phyloP scores from a whole-genome alignment of 2,888 invertebrate genomes.

The Danaus chrysippus region DNA sequence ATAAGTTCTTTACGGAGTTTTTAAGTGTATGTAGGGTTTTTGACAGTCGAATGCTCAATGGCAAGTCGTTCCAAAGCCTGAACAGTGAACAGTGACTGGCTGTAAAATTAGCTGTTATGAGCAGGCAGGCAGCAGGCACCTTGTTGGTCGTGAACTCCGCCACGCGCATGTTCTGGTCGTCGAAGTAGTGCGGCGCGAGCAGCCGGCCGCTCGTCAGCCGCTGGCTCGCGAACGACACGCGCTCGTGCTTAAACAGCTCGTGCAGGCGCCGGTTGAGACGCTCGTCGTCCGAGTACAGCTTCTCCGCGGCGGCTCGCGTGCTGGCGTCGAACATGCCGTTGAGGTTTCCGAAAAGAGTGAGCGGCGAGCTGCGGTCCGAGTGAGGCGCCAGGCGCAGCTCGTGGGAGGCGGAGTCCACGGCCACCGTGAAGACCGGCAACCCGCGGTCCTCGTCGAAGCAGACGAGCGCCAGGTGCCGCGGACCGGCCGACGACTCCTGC shows the following conservation, averaged over 20 bases:
- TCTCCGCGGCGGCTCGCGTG: constrained; percentile 56
- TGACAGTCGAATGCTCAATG: too few species aligned
- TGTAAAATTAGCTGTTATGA: too few species aligned
- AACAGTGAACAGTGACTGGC: too few species aligned
- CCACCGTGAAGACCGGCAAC: constrained; percentile 41
- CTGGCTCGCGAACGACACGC: constrained; percentile 54
- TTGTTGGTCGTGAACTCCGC: constrained; percentile 60
- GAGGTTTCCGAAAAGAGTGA: constrained; percentile 68
- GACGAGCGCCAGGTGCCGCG: constrained; percentile 55
- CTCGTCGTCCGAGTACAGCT: constrained; percentile 59
- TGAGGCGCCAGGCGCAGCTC: constrained; percentile 47
- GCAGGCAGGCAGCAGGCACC: too few species aligned
- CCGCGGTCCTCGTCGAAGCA: constrained; percentile 66
- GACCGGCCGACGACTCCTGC: constrained; percentile 32
- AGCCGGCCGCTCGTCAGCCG: constrained; percentile 50
- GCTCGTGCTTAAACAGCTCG: constrained; percentile 54
- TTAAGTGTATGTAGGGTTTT: too few species aligned
- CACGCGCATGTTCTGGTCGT: constrained; percentile 57
- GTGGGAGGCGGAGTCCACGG: constrained; percentile 40
- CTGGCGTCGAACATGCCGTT: constrained; percentile 68
- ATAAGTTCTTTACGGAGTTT: too few species aligned
- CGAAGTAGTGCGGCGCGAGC: constrained; percentile 55
- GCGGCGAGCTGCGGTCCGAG: constrained; percentile 46
- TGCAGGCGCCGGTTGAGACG: constrained; percentile 52
- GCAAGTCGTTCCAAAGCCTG: too few species aligned